Conservation (phyloP, 2,113 vertebrate species). For the Thryonomys swinderianus region DNA sequence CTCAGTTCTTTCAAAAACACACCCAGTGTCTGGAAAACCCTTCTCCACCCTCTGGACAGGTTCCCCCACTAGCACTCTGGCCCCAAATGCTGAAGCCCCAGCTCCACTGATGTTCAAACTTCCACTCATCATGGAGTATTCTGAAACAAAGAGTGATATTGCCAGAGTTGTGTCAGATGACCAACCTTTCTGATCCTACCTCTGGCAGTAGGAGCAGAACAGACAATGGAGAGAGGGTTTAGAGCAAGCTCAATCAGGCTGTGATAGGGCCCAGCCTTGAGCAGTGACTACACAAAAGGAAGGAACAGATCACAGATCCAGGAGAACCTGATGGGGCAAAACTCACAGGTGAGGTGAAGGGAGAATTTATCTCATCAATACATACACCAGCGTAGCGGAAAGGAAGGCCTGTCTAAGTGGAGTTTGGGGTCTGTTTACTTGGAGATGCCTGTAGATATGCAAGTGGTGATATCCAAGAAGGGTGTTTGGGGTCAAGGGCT, state of each 20-base stretch:
- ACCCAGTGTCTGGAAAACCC: slow-evolving; percentile 39
- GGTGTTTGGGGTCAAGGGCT: neutral
- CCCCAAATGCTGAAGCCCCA: neutral
- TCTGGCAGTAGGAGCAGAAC: neutral
- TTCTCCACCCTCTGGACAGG: neutral
- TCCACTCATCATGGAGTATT: neutral
- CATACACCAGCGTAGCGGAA: neutral
- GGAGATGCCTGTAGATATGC: neutral
- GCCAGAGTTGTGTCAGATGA: slow-evolving; percentile 25
- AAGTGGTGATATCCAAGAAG: neutral
- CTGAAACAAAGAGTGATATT: slow-evolving; percentile 2
- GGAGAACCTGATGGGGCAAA: slow-evolving; percentile 19
- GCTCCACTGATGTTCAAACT: neutral
- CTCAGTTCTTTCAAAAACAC: slow-evolving; percentile 40
- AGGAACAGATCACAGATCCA: neutral
- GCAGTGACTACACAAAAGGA: neutral
- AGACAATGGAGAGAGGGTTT: neutral
- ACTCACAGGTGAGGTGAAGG: neutral
- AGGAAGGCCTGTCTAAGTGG: neutral
- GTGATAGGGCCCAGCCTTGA: neutral
- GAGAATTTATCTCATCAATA: neutral
- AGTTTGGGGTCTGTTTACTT: neutral
- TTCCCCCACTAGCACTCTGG: neutral
- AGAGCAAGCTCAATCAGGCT: neutral
- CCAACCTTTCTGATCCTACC: neutral